Evolutionary conservation across 1,140 invertebrate genomes (phyloP).

Genomic region (Yoshiicerus persimilis): DNA sequence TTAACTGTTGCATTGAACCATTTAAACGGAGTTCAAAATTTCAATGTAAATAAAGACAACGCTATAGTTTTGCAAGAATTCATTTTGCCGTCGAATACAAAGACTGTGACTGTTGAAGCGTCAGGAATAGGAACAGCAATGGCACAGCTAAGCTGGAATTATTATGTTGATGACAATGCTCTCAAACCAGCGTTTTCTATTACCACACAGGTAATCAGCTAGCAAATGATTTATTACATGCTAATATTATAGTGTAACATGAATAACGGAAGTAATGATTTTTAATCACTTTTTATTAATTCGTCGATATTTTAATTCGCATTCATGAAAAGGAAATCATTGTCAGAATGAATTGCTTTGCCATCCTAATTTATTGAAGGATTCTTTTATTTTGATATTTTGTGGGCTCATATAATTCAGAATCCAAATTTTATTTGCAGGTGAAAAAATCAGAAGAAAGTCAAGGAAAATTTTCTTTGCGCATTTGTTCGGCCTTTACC

Average conservation of each 20-base stretch:
- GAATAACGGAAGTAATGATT: no score
- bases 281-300: no score
- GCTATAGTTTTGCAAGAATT: constrained; percentile 35
- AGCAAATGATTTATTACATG: no score
- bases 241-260: no score
- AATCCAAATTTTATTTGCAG: not conserved
- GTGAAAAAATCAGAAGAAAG: not conserved
- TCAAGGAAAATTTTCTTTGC: not conserved
- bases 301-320: no score
- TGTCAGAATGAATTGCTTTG: no score
- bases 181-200: constrained; percentile 65
- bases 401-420: no score
- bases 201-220: not conserved
- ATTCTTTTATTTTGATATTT: no score
- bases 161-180: constrained; percentile 83
- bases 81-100: constrained; percentile 60
- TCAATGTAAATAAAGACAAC: constrained; percentile 5
- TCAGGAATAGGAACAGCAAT: constrained; percentile 79
- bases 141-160: constrained; percentile 77
- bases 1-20: not conserved
- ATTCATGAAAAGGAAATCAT: no score
- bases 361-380: no score
- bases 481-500: not conserved
- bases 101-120: constrained; percentile 66
- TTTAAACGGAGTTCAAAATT: not conserved